Conservation (phyloP, 2,797 vertebrate species). For the Tokudaia tokunoshimensis region DNA sequence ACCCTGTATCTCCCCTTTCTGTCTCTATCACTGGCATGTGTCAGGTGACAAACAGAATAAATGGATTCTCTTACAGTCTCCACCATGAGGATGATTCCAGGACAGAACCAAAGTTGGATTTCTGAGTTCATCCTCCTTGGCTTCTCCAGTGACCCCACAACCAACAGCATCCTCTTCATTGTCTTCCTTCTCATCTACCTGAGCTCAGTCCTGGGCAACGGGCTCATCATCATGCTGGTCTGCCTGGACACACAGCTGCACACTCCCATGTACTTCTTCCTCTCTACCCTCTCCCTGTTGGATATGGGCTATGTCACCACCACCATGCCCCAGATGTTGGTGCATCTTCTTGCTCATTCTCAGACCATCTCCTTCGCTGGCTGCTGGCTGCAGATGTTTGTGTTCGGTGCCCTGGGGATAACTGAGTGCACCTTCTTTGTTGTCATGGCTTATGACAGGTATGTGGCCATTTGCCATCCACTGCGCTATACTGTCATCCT, state of each 20-base stretch:
- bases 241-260: constrained; percentile 72
- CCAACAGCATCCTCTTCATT: constrained; percentile 57
- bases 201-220: too few relatives aligned
- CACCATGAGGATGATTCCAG: neutral
- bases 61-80: neutral
- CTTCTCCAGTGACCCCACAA: constrained; percentile 52
- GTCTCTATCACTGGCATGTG: accelerated
- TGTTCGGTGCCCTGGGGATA: constrained; percentile 71
- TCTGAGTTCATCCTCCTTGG: constrained; percentile 76
- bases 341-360: constrained; percentile 73
- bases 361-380: constrained; percentile 78
- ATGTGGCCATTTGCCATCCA: neutral
- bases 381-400: constrained; percentile 81
- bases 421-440: constrained; percentile 73
- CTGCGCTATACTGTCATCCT: constrained; percentile 77
- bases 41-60: neutral
- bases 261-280: constrained; percentile 84
- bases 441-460: constrained; percentile 83
- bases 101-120: constrained; percentile 63
- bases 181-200: too few relatives aligned
- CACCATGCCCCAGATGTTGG: constrained; percentile 79
- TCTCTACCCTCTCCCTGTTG: constrained; percentile 76
- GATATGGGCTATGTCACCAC: constrained; percentile 76
- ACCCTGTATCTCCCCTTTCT: neutral
- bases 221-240: constrained; percentile 25